A percentile compares a stretch with the other conserved stretches of the same genome.
Evolutionary conservation across 2,888 invertebrate species (phyloP).

Genomic region (Automeris io): DNA sequence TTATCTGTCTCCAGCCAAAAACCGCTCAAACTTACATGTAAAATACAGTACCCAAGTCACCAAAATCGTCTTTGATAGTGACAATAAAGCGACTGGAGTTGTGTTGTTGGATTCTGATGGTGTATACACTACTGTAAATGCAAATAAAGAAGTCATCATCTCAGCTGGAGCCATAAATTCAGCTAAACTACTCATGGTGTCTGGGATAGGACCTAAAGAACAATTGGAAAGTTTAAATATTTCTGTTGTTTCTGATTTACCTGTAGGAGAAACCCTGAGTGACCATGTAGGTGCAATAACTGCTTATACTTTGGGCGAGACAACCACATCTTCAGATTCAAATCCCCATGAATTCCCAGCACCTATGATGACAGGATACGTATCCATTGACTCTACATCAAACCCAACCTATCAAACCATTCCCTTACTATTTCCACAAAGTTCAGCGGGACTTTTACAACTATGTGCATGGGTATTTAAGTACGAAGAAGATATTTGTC

Average conservation of each 20-base stretch:
- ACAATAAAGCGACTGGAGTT: constrained; percentile 31
- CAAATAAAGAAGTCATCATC: constrained; percentile 32
- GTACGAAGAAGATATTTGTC: constrained; percentile 43
- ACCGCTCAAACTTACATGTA: constrained; percentile 25
- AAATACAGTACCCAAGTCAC: constrained; percentile 23
- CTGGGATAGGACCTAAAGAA: constrained; percentile 35
- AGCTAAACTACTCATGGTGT: constrained; percentile 34
- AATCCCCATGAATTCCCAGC: constrained; percentile 21
- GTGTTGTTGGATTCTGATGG: constrained; percentile 13
- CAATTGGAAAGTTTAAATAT: constrained; percentile 25
- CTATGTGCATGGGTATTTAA: constrained; percentile 55
- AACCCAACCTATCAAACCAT: constrained; percentile 22
- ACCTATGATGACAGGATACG: constrained; percentile 17
- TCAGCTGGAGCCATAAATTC: constrained; percentile 33
- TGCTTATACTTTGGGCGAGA: neutral
- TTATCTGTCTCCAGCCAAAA: constrained; percentile 19
- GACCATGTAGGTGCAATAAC: neutral
- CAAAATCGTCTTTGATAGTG: constrained; percentile 28
- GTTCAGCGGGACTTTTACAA: constrained; percentile 8
- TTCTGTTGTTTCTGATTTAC: constrained; percentile 13
- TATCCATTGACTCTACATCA: constrained; percentile 16
- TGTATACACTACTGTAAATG: constrained; percentile 16
- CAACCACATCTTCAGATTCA: neutral
- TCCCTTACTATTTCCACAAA: constrained; percentile 14
- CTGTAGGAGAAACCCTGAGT: neutral